Conservation (phyloP, 1,140 invertebrate genomes). For the Plectrocnemia conspersa region DNA sequence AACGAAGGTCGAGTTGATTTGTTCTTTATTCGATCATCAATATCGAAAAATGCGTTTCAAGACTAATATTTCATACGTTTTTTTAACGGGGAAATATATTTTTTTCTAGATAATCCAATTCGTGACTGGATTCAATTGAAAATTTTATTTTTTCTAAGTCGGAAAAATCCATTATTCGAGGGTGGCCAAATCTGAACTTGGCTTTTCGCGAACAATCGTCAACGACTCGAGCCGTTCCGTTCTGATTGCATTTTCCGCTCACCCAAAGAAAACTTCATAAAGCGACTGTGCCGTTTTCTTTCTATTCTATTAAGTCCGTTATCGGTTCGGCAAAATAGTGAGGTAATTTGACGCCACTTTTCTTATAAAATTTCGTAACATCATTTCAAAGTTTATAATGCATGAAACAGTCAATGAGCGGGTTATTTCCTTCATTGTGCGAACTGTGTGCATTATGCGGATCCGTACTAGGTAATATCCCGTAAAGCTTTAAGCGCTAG, state of each 20-base stretch:
- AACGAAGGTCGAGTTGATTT: slow-evolving; percentile 1
- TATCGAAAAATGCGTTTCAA: too few species aligned
- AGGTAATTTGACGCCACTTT: slow-evolving; percentile 10
- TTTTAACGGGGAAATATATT: too few species aligned
- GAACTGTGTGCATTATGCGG: not conserved
- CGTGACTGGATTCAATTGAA: too few species aligned
- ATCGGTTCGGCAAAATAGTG: slow-evolving; percentile 12
- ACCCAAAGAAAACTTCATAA: slow-evolving; percentile 29
- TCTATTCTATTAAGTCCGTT: slow-evolving; percentile 30
- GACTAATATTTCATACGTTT: too few species aligned
- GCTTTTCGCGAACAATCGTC: slow-evolving; percentile 11
- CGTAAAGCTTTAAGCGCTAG: not conserved
- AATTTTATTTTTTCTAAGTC: too few species aligned
- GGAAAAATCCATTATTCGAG: too few species aligned
- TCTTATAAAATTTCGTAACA: too few species aligned
- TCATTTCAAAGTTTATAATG: too few species aligned
- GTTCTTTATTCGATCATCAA: too few species aligned
- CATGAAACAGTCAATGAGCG: too few species aligned
- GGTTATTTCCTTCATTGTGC: not conserved
- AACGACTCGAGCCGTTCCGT: slow-evolving; percentile 13
- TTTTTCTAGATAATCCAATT: too few species aligned
- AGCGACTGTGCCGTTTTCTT: slow-evolving; percentile 29
- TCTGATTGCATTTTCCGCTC: slow-evolving; percentile 27
- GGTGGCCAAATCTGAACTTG: slow-evolving; percentile 1
- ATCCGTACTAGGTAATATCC: not conserved